These are phyloP conservation scores for Calliopum simillimum DNA, from an alignment of 2,888 invertebrate genomes.

Conservation along the genomic window DNA sequence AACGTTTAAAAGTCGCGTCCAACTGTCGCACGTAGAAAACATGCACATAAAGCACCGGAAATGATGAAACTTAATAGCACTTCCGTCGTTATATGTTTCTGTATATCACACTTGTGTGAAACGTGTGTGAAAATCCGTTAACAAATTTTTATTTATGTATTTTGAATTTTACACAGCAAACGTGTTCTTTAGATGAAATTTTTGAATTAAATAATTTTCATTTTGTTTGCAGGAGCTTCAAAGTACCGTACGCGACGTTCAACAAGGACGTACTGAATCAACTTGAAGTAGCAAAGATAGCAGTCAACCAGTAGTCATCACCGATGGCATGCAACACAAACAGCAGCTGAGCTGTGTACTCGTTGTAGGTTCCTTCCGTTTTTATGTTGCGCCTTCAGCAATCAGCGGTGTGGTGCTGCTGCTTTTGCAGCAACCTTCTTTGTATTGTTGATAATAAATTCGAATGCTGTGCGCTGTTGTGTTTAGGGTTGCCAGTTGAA, in stretches of 20 bases:
- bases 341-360: neutral
- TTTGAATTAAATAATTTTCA: neutral
- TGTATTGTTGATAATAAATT: slow-evolving; percentile 5
- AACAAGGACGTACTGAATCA: slow-evolving; percentile 26
- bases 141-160: no score
- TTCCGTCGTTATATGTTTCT: no score
- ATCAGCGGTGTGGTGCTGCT: neutral
- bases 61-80: no score
- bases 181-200: no score
- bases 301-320: neutral
- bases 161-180: no score
- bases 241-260: slow-evolving; percentile 24
- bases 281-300: neutral
- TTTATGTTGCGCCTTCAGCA: neutral
- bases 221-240: neutral
- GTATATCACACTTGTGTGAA: no score
- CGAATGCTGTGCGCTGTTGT: no score
- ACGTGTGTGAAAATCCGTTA: no score
- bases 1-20: no score
- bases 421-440: neutral
- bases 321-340: neutral
- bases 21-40: no score
- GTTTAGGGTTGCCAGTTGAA: no score
- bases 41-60: no score
- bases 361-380: neutral